A percentile compares a stretch with the other conserved stretches of the same genome.
These are phyloP conservation scores for Strigamia maritima DNA, from an alignment of 2,888 invertebrate species.

Conservation along the genomic window DNA sequence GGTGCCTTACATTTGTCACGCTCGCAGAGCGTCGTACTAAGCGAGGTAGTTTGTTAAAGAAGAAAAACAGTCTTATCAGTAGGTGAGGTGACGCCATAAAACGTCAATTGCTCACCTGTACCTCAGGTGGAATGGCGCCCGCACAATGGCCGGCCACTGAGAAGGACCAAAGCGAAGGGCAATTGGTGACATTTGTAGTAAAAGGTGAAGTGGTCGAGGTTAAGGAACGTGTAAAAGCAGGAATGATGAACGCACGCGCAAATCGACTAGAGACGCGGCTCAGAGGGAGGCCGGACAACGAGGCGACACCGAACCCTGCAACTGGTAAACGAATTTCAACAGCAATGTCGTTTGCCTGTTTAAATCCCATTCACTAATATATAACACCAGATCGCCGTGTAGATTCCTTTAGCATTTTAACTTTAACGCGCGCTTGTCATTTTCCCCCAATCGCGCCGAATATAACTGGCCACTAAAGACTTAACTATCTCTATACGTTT, in stretches of 20 bases:
- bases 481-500: background rate
- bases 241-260: conserved; percentile 20
- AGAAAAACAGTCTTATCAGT: conserved; percentile 28
- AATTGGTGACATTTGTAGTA: conserved; percentile 8
- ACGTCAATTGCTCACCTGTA: conserved; percentile 27
- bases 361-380: background rate
- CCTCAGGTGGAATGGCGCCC: conserved; percentile 21
- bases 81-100: conserved; percentile 26
- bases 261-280: background rate
- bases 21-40: conserved; percentile 13
- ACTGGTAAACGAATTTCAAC: conserved; percentile 21
- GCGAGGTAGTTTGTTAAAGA: conserved; percentile 24
- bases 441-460: background rate
- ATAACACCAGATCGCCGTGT: background rate
- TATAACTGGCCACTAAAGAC: background rate
- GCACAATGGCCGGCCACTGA: conserved; percentile 22
- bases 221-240: conserved; percentile 12
- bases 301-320: conserved; percentile 9
- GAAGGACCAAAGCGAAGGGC: background rate
- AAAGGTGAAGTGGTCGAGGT: conserved; percentile 26
- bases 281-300: conserved; percentile 25
- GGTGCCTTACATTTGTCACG: conserved; percentile 5
- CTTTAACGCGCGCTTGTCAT: background rate
- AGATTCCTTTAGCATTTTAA: background rate
- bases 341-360: background rate